Base-by-base conservation (phyloP, 2,113 vertebrate genomes). In the Xiphophorus maculatus region DNA sequence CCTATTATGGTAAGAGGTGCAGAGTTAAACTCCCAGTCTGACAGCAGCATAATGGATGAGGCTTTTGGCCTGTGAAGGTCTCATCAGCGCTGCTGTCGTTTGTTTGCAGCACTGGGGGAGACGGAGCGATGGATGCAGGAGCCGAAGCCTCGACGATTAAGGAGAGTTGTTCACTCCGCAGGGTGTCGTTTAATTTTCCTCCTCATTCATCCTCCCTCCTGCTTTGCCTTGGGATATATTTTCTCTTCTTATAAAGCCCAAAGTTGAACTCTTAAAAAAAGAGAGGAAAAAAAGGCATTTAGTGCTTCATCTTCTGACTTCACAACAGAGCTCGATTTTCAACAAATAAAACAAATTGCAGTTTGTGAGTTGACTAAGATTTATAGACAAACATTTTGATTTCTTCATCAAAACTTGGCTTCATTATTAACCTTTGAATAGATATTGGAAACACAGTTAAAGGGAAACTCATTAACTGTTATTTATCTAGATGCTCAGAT, bases 101-200 rank as follows among this genome's bases (percentile, higher is more conserved):
- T 51, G 42, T 65, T 65, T 65, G 71, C 42, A 35, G 71, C 71
- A 27, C 54, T 37, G 37, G 54, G 74, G 74, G 37, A 68, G 54
- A 25, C 15, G 25, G 37, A 61, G 58, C 37, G 54, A 63, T 27
- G 54, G 14, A 42, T 22, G 58, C 58, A 29, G 54, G 37, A 68
- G 37, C 65, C 19, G 35, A 76, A 76, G n/a, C 74, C 74, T 76
- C 40, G 54, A 76, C 68, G 58, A 62, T 76, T 69, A 48, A 42
- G 51, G 22, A 68, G 63, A 63, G 58, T 5, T 76, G 35, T 63
- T 68, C 58, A 4, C 60, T 48, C 74, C n/a, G 25, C 58, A 48
- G 73, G 65, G 58, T 58, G 32, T 32, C 29, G 17, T 63, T 75
- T 76, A 67, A 29, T 30, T 76, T 62, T 76, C 58, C 14, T 61